Evolutionary conservation across 2,888 invertebrate genomes (phyloP), one percentile per base, ranked within the genome.

Genomic region (Tiliacea citrago): DNA sequence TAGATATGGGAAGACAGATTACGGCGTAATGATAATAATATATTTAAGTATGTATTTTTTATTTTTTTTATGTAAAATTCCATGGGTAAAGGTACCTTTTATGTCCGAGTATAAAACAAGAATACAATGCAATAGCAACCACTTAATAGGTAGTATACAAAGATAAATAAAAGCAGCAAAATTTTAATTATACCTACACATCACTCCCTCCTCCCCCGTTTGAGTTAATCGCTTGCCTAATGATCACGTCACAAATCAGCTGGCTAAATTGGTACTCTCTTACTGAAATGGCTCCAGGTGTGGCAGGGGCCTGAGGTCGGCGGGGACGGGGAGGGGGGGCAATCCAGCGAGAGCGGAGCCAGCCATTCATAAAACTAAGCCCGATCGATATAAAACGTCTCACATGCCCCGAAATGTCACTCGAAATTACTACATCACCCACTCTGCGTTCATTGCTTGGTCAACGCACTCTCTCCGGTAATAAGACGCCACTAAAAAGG

Each of bases 311-410:
- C 73, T 80, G 77, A 76, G 73, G 60, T 78, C 74, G 77, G 68
- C 75, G 86, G 83, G 73, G 49, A 21, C 16, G 16, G 55, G 85
- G 84, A 76, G 66, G 60, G 24, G 42, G 70, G 42, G 68, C 66
- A 55, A 67, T 75, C 73, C 73, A 75, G 76, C 83, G 77, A 82
- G 87, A 86, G 82, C 85, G 86, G 85, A 87, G 84, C 85, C 90
- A 88, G 91, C 95, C 96, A 96, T 96, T 96, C 95, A 95, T 95
- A 95, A 95, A 95, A 95, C 93, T 93, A 90, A 92, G 90, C 85
- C 81, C 91, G 95, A 95, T 96, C 96, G 94, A 96, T 96, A 95
- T 90, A 88, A 90, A 91, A 90, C 90, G 90, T 90, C 90, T 89
- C 90, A 88, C 90, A 87, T 89, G 90, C 86, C 87, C 76, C 66